Evolutionary conservation across 2,113 vertebrate species (phyloP), one percentile per base, ranked within the genome.

Genomic region (Cheilinus undulatus): DNA sequence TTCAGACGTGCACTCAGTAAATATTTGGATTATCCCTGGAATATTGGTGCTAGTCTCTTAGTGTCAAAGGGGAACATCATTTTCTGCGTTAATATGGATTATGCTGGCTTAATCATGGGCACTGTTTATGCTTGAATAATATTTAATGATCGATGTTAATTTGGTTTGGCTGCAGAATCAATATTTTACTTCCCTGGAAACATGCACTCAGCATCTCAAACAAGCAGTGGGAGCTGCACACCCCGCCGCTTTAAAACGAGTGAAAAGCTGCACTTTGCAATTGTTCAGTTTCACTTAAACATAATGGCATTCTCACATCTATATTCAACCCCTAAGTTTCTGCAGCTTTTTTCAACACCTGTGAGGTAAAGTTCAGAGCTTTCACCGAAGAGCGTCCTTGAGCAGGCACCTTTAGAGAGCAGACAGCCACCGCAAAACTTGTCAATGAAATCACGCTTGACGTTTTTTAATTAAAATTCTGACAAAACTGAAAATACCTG

Each of bases 111-210:
- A 78, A 83, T 80, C 66, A 48, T 34, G 54, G 50, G 54, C 50
- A 20, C 69, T 50, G 68, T 63, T 78, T 62, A 75, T 51, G 80
- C 70, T 63, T 42, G 72, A 76, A 82, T 76, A 75, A 85, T 82
- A 86, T 85, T 82, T 82, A 84, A 83, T 83, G 76, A 83, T 84
- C 61, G 26, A 83, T 88, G 76, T 63, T 88, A 81, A 87, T 89
- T 91, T 65, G 63, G 58, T 78, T 69, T 38, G 57, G 70, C 59
- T 73, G 54, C 64, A 59, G 48, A 84, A 75, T 81, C 80, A 59
- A 87, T 87, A 77, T 80, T 83, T 82, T 24, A 72, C 64, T 77
- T 82, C 11, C 42, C 65, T 38, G 0, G 17, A 68, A 76, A 85
- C n/a, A 69, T 46, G 43, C 73, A 50, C 38, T 71, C 54, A 40